phyloP scores from a whole-genome alignment of 64 coral and sea anemone genomes.

The Montipora foliosa region DNA sequence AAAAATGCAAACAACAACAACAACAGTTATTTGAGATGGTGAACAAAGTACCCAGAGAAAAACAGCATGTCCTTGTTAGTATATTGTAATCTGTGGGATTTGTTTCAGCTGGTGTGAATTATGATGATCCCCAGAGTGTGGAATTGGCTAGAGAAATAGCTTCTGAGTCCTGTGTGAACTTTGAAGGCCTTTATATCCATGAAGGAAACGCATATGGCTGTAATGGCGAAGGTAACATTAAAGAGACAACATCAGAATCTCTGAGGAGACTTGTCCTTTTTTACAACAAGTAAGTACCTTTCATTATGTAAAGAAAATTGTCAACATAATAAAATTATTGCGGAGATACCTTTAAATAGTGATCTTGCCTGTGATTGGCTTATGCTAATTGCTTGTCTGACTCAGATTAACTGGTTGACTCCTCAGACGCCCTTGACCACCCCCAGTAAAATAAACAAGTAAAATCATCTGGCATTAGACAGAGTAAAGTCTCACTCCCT shows the following conservation, averaged over 20 bases:
- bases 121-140: conserved; percentile 55
- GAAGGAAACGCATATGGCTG: conserved; percentile 80
- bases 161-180: conserved; percentile 49
- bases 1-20: too few relatives aligned
- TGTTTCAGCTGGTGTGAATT: conserved; percentile 78
- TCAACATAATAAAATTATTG: too few relatives aligned
- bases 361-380: too few relatives aligned
- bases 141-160: conserved; percentile 76
- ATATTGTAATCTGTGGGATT: background rate
- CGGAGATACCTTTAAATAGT: too few relatives aligned
- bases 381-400: too few relatives aligned
- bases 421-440: too few relatives aligned
- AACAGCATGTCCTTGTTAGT: too few relatives aligned
- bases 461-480: background rate
- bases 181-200: conserved; percentile 89
- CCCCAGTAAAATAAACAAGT: too few relatives aligned
- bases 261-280: conserved; percentile 49
- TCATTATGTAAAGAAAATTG: background rate
- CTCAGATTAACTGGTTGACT: too few relatives aligned
- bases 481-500: too few relatives aligned
- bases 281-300: conserved; percentile 62
- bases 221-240: conserved; percentile 63
- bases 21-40: too few relatives aligned
- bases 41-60: too few relatives aligned
- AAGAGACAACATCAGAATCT: conserved; percentile 26